Evolutionary conservation across 2,797 vertebrate genomes (phyloP).

Genomic region (Rhadinocentrus ornatus): DNA sequence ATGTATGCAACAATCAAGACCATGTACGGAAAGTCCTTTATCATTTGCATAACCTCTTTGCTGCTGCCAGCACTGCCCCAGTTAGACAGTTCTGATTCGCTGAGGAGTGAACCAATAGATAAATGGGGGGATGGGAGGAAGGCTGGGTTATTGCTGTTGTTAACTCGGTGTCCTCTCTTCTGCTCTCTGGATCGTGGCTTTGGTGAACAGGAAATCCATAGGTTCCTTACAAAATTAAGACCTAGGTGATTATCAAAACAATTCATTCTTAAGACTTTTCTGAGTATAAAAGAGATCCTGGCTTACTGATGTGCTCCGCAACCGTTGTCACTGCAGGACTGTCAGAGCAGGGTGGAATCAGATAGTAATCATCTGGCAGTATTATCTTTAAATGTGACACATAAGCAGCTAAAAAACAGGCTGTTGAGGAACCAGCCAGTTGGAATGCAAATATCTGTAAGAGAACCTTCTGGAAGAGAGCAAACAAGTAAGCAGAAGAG

Average conservation of each 20-base stretch:
- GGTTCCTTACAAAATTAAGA: conserved; percentile 30
- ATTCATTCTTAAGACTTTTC: conserved; percentile 18
- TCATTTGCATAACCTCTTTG: conserved; percentile 73
- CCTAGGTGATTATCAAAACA: conserved; percentile 23
- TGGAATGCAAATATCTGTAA: conserved; percentile 46
- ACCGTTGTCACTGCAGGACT: conserved; percentile 31
- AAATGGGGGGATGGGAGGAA: conserved; percentile 73
- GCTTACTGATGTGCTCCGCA: conserved; percentile 31
- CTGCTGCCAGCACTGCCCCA: conserved; percentile 76
- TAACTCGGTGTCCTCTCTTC: conserved; percentile 62
- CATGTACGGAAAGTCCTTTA: conserved; percentile 56
- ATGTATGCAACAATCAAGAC: conserved; percentile 45
- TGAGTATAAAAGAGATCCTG: conserved; percentile 21
- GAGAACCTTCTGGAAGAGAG: conserved; percentile 75
- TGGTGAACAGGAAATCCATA: conserved; percentile 49
- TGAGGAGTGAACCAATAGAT: conserved; percentile 75
- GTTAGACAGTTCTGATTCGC: conserved; percentile 72
- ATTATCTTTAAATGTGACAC: conserved; percentile 28
- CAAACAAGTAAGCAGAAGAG: conserved; percentile 55
- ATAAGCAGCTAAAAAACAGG: conserved; percentile 21
- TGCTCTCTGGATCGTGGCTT: conserved; percentile 44
- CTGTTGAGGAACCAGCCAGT: conserved; percentile 19
- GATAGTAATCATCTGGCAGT: conserved; percentile 15
- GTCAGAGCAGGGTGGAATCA: conserved; percentile 24
- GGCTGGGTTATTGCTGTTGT: conserved; percentile 66